phyloP scores from a whole-genome alignment of 1,140 invertebrate species.

The Plectus sambesii region DNA sequence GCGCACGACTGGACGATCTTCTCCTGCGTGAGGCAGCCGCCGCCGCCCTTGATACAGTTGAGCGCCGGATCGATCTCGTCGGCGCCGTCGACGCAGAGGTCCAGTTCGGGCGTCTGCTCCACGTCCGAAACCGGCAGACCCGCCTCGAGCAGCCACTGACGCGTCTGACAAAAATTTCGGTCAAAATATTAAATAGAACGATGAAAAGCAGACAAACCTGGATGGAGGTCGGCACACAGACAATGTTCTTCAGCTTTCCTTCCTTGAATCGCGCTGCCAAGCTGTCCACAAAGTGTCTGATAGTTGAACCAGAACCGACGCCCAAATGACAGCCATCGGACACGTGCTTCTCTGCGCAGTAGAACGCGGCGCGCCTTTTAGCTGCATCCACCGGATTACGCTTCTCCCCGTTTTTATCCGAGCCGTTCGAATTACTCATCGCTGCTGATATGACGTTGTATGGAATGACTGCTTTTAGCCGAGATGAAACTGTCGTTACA shows the following conservation, averaged over 20 bases:
- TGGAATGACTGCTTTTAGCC: too few species aligned
- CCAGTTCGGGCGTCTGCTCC: conserved; percentile 22
- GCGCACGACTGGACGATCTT: conserved; percentile 26
- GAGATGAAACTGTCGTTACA: too few species aligned
- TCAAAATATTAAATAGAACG: conserved; percentile 7
- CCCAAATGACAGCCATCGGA: conserved; percentile 18
- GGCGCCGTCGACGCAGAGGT: conserved; percentile 30
- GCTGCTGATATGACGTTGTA: too few species aligned
- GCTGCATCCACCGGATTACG: too few species aligned
- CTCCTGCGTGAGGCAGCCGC: conserved; percentile 25
- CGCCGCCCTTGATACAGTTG: conserved; percentile 28
- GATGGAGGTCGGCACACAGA: conserved; percentile 15
- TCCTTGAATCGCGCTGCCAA: conserved; percentile 22
- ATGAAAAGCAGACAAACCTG: conserved; percentile 13
- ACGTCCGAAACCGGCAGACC: conserved; percentile 24
- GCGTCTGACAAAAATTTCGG: conserved; percentile 16
- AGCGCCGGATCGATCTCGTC: conserved; percentile 25
- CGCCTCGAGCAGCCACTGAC: conserved; percentile 23
- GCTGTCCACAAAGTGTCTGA: conserved; percentile 19
- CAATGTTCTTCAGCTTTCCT: conserved; percentile 3
- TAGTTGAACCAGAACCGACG: conserved; percentile 27
- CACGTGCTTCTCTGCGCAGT: conserved; percentile 22
- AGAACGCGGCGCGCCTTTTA: conserved; percentile 20
- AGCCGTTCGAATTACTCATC: too few species aligned
- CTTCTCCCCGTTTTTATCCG: too few species aligned